A percentile compares a stretch with the other conserved stretches of the same genome.
These are phyloP conservation scores for Trachythela sp. DNA, from an alignment of 64 coral and sea anemone species.

Conservation along the genomic window DNA sequence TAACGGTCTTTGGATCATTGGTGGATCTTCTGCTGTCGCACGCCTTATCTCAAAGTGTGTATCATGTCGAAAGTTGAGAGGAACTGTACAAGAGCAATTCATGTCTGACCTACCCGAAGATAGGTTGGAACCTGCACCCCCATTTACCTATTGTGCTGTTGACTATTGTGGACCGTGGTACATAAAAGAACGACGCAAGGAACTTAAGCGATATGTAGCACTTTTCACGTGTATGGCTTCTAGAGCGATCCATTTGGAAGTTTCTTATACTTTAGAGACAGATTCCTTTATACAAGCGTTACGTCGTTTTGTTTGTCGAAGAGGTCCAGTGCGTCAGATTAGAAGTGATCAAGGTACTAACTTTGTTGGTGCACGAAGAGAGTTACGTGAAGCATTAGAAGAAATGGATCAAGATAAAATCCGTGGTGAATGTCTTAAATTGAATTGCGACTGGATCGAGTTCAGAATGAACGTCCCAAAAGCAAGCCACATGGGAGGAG, in stretches of 20 bases:
- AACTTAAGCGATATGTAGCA: conserved; percentile 15
- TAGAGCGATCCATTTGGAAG: background rate
- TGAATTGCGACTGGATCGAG: too few species aligned
- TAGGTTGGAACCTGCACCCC: background rate
- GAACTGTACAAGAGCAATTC: background rate
- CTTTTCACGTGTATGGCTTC: conserved; percentile 27
- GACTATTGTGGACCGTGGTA: conserved; percentile 44
- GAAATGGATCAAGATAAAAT: too few species aligned
- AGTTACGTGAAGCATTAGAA: too few species aligned
- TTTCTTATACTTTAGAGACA: background rate
- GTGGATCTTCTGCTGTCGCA: conserved; percentile 21
- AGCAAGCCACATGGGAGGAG: too few species aligned
- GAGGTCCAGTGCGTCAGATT: conserved; percentile 38
- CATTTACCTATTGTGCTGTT: conserved; percentile 26
- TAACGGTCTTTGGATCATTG: conserved; percentile 40
- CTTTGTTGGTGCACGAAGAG: conserved; percentile 36
- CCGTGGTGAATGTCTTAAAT: too few species aligned
- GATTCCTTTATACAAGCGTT: conserved; percentile 53
- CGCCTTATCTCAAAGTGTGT: background rate
- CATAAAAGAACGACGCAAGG: conserved; percentile 42
- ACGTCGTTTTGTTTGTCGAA: conserved; percentile 18
- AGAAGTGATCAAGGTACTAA: conserved; percentile 51
- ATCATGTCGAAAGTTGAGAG: background rate
- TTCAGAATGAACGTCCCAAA: too few species aligned
- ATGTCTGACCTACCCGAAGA: conserved; percentile 35